These are phyloP conservation scores for Oryzias dopingdopingensis DNA, from an alignment of 2,797 vertebrate genomes.

Conservation along the genomic window DNA sequence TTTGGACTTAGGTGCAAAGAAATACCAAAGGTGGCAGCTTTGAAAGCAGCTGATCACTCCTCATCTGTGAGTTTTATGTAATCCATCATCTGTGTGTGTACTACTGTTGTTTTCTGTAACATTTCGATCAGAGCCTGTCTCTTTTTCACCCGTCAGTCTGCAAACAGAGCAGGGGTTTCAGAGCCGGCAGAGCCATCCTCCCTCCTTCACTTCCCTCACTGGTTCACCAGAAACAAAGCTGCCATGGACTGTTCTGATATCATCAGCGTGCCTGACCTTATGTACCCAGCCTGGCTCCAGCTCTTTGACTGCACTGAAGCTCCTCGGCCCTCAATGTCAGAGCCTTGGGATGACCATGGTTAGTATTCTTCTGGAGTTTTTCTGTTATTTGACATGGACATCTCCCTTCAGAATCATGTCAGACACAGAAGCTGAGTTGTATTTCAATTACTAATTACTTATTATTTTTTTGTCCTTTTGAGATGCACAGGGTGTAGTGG, in stretches of 20 bases:
- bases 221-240: conserved; percentile 47
- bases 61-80: not conserved
- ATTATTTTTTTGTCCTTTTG: too few relatives aligned
- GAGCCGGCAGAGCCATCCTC: conserved; percentile 4
- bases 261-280: conserved; percentile 33
- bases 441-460: too few relatives aligned
- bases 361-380: not conserved
- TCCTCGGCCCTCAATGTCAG: not conserved
- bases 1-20: conserved; percentile 13
- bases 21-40: not conserved
- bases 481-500: too few relatives aligned
- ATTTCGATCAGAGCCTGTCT: too few relatives aligned
- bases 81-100: too few relatives aligned
- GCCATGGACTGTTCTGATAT: conserved; percentile 36
- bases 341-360: conserved; percentile 18
- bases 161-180: conserved; percentile 13
- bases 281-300: conserved; percentile 49
- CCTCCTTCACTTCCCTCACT: conserved; percentile 25
- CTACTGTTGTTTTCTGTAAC: too few relatives aligned
- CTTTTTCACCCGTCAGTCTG: conserved; percentile 10
- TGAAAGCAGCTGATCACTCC: conserved; percentile 20
- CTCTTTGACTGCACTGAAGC: conserved; percentile 21
- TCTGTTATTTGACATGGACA: not conserved
- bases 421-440: too few relatives aligned
- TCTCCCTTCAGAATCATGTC: too few relatives aligned